These are phyloP conservation scores for Brenthis hecate DNA, from an alignment of 2,888 invertebrate genomes.

Conservation along the genomic window DNA sequence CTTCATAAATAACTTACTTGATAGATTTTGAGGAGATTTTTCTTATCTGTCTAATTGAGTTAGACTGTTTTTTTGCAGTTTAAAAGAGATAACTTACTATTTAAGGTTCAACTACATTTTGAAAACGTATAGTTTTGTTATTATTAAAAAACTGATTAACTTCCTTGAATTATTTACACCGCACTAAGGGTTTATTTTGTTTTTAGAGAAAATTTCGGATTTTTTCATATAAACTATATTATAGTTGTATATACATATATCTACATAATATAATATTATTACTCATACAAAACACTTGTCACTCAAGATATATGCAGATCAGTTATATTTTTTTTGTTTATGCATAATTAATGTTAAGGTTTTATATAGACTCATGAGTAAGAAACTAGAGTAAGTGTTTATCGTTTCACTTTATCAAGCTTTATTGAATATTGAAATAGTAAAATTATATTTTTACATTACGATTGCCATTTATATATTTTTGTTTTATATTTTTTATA, in stretches of 20 bases:
- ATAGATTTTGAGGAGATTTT: slow-evolving; percentile 10
- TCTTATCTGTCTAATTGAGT: not conserved
- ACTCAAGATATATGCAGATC: slow-evolving; percentile 25
- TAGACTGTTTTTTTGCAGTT: not conserved
- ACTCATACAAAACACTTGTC: slow-evolving; percentile 35
- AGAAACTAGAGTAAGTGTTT: not conserved
- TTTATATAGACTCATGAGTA: not conserved
- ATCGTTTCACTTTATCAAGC: not conserved
- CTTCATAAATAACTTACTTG: slow-evolving; percentile 5
- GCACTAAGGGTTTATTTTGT: too few species aligned
- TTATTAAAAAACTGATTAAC: too few species aligned
- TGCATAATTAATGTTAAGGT: slow-evolving; percentile 18
- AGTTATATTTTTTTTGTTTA: slow-evolving; percentile 19
- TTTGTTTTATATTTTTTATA: too few species aligned
- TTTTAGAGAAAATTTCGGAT: too few species aligned
- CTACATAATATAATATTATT: slow-evolving; percentile 17
- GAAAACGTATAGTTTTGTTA: too few species aligned
- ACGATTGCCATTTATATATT: too few species aligned
- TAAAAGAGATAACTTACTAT: not conserved
- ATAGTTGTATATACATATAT: slow-evolving; percentile 6
- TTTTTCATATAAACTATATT: slow-evolving; percentile 24
- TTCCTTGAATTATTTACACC: too few species aligned
- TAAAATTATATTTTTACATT: too few species aligned
- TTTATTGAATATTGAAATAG: too few species aligned
- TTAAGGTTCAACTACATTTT: too few species aligned